A percentile compares a stretch with the other conserved stretches of the same genome.
Evolutionary conservation across 2,797 vertebrate genomes (phyloP).

Genomic region (Manis javanica): DNA sequence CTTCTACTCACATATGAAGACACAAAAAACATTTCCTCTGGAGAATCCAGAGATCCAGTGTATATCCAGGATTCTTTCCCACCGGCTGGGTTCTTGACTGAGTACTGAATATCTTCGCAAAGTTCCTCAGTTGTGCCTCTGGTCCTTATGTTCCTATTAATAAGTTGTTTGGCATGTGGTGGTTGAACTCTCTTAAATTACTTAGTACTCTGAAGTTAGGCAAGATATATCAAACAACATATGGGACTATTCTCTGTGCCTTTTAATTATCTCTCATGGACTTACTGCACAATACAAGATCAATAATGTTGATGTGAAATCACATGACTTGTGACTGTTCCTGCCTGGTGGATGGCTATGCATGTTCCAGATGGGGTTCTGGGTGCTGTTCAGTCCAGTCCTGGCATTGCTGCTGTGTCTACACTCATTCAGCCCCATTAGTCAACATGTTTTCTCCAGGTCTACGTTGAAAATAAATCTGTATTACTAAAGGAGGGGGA

Average conservation of each 20-base stretch:
- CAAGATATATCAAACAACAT: background rate
- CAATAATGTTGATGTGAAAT: background rate
- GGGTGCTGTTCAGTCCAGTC: fast-evolving
- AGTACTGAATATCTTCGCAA: background rate
- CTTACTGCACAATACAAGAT: background rate
- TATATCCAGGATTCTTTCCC: background rate
- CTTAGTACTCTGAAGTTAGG: background rate
- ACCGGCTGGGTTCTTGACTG: background rate
- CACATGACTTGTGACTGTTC: background rate
- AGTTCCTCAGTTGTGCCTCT: background rate
- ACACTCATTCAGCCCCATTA: background rate
- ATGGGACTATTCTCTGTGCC: background rate
- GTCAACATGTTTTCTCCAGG: background rate
- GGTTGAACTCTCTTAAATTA: background rate
- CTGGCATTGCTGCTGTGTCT: background rate
- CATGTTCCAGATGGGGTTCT: background rate
- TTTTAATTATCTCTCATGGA: background rate
- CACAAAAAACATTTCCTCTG: background rate
- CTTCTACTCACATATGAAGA: background rate
- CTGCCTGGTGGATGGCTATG: background rate
- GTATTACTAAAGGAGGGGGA: background rate
- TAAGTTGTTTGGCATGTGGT: background rate
- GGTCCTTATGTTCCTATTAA: background rate
- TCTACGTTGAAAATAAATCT: background rate
- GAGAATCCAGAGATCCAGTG: background rate